Evolutionary conservation across 2,113 vertebrate genomes (phyloP).

Genomic region (Rhipidura dahli): DNA sequence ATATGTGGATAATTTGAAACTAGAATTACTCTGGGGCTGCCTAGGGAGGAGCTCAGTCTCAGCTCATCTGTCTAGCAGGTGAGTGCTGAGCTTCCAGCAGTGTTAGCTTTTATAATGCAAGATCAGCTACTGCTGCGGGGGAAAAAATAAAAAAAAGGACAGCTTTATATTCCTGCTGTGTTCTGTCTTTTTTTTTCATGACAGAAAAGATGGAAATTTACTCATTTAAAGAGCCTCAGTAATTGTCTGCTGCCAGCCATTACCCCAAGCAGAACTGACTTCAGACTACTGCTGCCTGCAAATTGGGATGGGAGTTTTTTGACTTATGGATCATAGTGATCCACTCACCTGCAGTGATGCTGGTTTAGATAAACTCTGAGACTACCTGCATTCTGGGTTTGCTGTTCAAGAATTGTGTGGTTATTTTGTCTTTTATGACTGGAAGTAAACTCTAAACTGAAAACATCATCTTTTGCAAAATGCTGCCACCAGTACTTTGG

Average conservation of each 20-base stretch:
- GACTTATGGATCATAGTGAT: accelerated
- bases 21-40: background rate
- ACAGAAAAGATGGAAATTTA: background rate
- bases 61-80: background rate
- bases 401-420: background rate
- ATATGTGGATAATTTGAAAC: background rate
- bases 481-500: background rate
- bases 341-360: background rate
- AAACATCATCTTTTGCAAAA: background rate
- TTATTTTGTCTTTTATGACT: background rate
- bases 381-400: background rate
- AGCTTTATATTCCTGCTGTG: background rate
- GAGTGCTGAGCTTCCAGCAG: background rate
- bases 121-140: background rate
- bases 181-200: background rate
- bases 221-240: background rate
- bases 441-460: background rate
- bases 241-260: background rate
- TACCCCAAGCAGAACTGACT: background rate
- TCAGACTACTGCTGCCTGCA: background rate
- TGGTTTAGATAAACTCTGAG: background rate
- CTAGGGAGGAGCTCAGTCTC: background rate
- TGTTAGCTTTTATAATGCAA: background rate
- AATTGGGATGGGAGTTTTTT: background rate
- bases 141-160: background rate